These are phyloP conservation scores for Arion vulgaris DNA, from an alignment of 1,140 invertebrate genomes.

Conservation along the genomic window DNA sequence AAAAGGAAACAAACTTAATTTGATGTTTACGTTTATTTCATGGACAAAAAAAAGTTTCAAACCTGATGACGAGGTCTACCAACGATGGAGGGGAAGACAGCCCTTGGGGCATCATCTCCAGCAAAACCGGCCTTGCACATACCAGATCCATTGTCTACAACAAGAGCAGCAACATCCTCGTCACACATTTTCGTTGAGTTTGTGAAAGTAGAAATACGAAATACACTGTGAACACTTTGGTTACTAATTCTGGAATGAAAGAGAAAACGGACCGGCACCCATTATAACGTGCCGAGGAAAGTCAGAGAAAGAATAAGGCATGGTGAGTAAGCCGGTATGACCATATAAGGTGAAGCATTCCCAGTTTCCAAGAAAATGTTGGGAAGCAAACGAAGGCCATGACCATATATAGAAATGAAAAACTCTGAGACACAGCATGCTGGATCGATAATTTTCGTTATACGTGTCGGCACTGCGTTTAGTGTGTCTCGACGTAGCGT, in stretches of 20 bases:
- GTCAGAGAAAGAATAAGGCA: neutral
- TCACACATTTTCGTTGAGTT: neutral
- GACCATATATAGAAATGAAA: neutral
- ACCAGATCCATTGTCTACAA: conserved; percentile 22
- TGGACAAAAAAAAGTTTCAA: neutral
- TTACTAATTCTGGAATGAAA: neutral
- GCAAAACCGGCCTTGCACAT: conserved; percentile 26
- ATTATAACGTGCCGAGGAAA: neutral
- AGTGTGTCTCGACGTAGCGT: too few species aligned
- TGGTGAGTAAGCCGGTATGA: neutral
- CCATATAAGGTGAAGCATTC: neutral
- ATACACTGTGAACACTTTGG: neutral
- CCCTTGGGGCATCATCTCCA: conserved; percentile 22
- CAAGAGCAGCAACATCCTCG: conserved; percentile 18
- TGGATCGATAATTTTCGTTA: neutral
- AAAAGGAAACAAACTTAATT: too few species aligned
- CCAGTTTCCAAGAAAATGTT: neutral
- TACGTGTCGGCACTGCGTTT: neutral
- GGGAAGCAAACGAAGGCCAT: neutral
- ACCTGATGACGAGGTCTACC: conserved; percentile 14
- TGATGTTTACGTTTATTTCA: too few species aligned
- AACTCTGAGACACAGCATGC: neutral
- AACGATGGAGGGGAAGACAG: conserved; percentile 22
- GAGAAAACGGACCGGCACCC: neutral
- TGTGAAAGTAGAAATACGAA: neutral